These are phyloP conservation scores for Phylloscopus whistleri DNA, from an alignment of 2,113 vertebrate species.

Conservation along the genomic window DNA sequence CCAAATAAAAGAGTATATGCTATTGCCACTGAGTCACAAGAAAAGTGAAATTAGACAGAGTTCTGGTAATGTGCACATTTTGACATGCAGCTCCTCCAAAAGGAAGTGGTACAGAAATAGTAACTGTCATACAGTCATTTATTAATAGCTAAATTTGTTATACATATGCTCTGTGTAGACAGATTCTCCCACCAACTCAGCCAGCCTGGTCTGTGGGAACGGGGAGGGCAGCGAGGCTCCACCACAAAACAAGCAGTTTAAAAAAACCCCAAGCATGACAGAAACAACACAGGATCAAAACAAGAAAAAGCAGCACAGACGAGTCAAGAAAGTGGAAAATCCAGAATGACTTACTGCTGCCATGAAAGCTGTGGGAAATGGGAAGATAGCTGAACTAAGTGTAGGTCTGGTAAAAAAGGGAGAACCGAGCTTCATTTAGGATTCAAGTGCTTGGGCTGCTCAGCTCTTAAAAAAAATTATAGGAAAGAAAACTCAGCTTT, in stretches of 20 bases:
- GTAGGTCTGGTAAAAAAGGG: neutral
- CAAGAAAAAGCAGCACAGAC: neutral
- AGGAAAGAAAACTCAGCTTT: neutral
- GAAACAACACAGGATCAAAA: neutral
- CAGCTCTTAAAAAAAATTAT: neutral
- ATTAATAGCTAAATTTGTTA: constrained; percentile 40
- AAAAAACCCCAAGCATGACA: neutral
- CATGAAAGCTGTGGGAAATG: neutral
- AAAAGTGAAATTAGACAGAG: constrained; percentile 39
- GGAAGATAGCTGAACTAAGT: neutral
- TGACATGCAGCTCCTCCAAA: constrained; percentile 23
- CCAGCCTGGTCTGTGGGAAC: constrained; percentile 36
- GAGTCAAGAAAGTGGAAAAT: constrained; percentile 33
- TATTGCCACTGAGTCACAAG: constrained; percentile 31
- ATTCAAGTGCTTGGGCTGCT: neutral
- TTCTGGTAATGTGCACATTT: constrained; percentile 29
- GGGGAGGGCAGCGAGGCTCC: neutral
- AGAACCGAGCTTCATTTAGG: neutral
- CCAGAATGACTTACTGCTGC: constrained; percentile 11
- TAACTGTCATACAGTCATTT: constrained; percentile 11
- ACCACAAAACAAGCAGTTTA: neutral
- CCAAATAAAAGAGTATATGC: constrained; percentile 62
- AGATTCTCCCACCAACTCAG: constrained; percentile 20
- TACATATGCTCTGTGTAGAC: constrained; percentile 14
- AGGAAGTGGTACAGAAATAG: constrained; percentile 28